Conservation (phyloP, 1,140 invertebrate species). For the Apis mellifera region DNA sequence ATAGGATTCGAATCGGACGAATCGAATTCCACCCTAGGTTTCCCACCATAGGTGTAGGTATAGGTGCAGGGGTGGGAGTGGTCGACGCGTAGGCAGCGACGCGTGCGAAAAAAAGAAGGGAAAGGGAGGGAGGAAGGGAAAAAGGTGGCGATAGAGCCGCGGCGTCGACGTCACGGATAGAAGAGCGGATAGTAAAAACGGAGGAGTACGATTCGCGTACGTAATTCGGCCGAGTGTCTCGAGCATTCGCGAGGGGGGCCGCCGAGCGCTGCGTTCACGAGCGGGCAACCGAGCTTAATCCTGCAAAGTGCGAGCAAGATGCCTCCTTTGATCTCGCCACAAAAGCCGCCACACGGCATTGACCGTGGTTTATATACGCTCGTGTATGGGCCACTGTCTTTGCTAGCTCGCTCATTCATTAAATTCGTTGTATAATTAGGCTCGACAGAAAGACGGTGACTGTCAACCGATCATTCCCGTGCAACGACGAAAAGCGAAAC, state of each 20-base stretch:
- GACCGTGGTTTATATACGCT: conserved; percentile 80
- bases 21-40: background rate
- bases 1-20: background rate
- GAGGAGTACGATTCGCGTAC: background rate
- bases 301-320: conserved; percentile 65
- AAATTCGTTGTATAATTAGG: conserved; percentile 82
- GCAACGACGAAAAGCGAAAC: conserved; percentile 26
- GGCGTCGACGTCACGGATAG: conserved; percentile 40
- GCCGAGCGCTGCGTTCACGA: conserved; percentile 50
- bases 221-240: conserved; percentile 49
- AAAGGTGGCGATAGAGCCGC: conserved; percentile 1
- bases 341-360: conserved; percentile 80
- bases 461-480: conserved; percentile 37
- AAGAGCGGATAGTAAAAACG: conserved; percentile 41
- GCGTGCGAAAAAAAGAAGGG: too few relatives aligned
- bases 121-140: background rate
- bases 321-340: conserved; percentile 77
- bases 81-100: background rate
- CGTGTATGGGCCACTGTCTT: conserved; percentile 79
- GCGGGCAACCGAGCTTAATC: conserved; percentile 52
- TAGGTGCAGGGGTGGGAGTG: too few relatives aligned
- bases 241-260: conserved; percentile 49
- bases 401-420: conserved; percentile 80
- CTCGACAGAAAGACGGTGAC: conserved; percentile 53
- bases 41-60: too few relatives aligned